Percentiles rank a stretch among this genome's conserved stretches.
Evolutionary conservation across 2,888 invertebrate genomes (phyloP).

Genomic region (Epirrhoe tristata): DNA sequence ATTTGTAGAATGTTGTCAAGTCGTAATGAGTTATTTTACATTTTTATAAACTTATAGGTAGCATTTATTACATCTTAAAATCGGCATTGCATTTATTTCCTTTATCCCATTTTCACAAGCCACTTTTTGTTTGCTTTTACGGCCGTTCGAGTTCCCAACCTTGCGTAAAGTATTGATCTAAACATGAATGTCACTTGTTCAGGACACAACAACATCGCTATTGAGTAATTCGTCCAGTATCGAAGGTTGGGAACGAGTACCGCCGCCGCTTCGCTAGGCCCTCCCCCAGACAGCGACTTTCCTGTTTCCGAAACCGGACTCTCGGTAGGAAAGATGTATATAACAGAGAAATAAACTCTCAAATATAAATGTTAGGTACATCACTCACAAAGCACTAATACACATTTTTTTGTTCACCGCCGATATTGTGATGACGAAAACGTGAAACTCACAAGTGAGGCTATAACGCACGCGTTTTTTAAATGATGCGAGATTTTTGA

Average conservation of each 20-base stretch:
- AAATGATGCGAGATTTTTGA: constrained; percentile 66
- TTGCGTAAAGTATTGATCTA: background rate
- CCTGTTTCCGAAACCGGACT: constrained; percentile 82
- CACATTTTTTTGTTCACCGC: constrained; percentile 72
- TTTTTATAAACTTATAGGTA: background rate
- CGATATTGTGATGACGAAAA: constrained; percentile 52
- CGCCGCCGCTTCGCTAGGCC: constrained; percentile 66
- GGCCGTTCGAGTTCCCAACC: constrained; percentile 43
- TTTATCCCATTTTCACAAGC: constrained; percentile 36
- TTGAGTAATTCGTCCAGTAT: constrained; percentile 24
- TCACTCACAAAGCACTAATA: constrained; percentile 82
- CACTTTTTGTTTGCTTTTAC: constrained; percentile 58
- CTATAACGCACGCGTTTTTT: constrained; percentile 75
- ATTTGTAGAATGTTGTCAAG: background rate
- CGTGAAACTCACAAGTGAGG: constrained; percentile 59
- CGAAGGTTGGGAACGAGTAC: constrained; percentile 43
- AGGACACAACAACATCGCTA: constrained; percentile 31
- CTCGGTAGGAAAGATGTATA: constrained; percentile 77
- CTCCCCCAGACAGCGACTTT: constrained; percentile 74
- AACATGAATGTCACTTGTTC: constrained; percentile 9
- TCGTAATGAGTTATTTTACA: background rate
- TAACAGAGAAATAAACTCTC: constrained; percentile 75
- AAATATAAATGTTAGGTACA: constrained; percentile 83
- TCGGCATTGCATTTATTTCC: constrained; percentile 10
- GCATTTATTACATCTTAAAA: constrained; percentile 4